Evolutionary conservation across 2,888 invertebrate genomes (phyloP), one percentile per base, ranked within the genome.

Genomic region (Ormyrus pomaceus): DNA sequence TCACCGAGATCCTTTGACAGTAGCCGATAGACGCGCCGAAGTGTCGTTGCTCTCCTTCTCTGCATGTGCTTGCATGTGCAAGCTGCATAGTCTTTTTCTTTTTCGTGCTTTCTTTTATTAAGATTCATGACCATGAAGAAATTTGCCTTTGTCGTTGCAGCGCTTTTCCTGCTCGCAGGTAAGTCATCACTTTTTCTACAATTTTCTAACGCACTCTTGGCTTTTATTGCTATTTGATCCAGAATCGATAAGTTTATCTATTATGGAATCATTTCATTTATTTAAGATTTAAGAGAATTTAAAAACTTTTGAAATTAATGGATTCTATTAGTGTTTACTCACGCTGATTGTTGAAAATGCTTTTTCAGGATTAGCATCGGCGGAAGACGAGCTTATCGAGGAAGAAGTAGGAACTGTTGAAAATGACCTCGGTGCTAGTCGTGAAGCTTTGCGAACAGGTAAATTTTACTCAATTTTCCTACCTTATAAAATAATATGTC

Each of bases 381-480:
- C 91, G 51, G 87, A 88, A 86, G 92, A 92, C 86, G 88, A 91
- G 51, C 74, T 83, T 62, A 72, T 82, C 7, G 89, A 87, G 2
- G 89, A 90, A 34, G 93, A 93, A 79, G 91, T 93, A 68, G 93
- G 94, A 86, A 95, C 93, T 6, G 93, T 95, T 74, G 96, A 97
- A 70, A 92, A 93, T 53, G 96, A 98, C 90, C 92, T 97, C 77
- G 98, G 98, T 11, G 94, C 96, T 66, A 96, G 95, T 83, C 93
- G 96, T 83, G 97, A 98, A 91, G 97, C 94, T 80, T 98, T 97
- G 8, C 94, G 96, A 90, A 99, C 98, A 89, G 96, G 96, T 96
- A 89, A 89, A 86, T 82, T 62, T 76, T 48, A 11, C 34, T 72
- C 19, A 19, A 19, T 19, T 19, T 19, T 19, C 2, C 19, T 19